A percentile compares a stretch with the other conserved stretches of the same genome.
phyloP scores from a whole-genome alignment of 2,113 vertebrate genomes.

The Nothocercus nigrocapillus region DNA sequence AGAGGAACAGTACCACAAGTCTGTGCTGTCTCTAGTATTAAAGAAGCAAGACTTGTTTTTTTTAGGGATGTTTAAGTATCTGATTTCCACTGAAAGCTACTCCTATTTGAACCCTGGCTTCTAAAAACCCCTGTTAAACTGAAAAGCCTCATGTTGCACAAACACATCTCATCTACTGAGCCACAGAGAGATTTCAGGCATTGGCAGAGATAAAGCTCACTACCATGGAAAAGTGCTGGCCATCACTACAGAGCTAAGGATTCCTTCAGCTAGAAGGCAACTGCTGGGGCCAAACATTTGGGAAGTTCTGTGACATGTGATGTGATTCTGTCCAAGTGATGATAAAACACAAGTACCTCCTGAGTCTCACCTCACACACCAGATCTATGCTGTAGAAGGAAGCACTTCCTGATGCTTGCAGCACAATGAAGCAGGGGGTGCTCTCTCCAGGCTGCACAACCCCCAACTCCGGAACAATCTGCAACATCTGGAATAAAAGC shows the following conservation, averaged over 20 bases:
- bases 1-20: neutral
- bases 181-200: neutral
- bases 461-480: conserved; percentile 83
- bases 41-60: neutral
- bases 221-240: neutral
- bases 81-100: neutral
- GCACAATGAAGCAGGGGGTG: conserved; percentile 80
- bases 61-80: neutral
- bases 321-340: neutral
- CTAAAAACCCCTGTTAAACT: neutral
- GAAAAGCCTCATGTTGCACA: neutral
- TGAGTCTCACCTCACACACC: conserved; percentile 87
- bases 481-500: conserved; percentile 61
- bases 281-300: neutral
- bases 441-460: conserved; percentile 79
- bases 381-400: conserved; percentile 82
- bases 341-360: neutral
- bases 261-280: neutral
- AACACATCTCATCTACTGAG: neutral
- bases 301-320: neutral
- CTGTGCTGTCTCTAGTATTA: neutral
- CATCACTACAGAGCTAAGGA: neutral
- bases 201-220: neutral
- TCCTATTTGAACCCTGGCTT: neutral
- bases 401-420: conserved; percentile 76